Conservation (phyloP, 2,797 vertebrate species). For the Strix occidentalis region DNA sequence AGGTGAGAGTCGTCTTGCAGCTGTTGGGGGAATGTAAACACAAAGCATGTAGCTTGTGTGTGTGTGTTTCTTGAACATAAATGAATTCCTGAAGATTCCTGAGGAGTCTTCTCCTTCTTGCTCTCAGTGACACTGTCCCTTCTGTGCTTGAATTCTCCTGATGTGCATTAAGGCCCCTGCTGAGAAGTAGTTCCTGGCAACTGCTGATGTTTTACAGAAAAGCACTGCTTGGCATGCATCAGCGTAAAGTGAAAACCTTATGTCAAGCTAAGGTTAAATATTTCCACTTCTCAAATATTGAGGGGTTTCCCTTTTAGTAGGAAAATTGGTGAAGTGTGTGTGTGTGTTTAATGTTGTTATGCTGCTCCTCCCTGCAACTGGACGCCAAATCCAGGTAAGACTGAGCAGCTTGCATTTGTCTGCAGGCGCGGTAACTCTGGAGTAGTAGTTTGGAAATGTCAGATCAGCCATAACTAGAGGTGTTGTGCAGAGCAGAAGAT, state of each 20-base stretch:
- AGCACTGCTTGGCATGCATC: not conserved
- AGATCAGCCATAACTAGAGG: not conserved
- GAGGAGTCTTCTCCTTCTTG: not conserved
- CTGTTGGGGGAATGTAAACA: not conserved
- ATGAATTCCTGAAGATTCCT: not conserved
- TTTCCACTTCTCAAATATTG: not conserved
- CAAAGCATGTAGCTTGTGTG: not conserved
- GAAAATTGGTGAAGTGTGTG: too few species aligned
- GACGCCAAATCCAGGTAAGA: too few species aligned
- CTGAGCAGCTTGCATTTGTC: too few species aligned
- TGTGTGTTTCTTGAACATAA: not conserved
- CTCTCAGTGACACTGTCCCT: not conserved
- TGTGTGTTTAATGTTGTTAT: too few species aligned
- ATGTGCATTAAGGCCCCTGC: not conserved
- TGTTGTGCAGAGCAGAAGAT: not conserved
- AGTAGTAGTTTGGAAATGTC: not conserved
- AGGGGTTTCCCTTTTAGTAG: not conserved
- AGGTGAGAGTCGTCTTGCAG: constrained; percentile 56
- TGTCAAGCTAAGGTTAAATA: not conserved
- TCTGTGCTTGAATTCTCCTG: not conserved
- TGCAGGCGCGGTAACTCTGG: too few species aligned
- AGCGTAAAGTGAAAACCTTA: not conserved
- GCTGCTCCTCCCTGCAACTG: fast-evolving
- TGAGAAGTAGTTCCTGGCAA: not conserved
- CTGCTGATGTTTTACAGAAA: not conserved